Base-by-base conservation (phyloP, 2,797 vertebrate genomes). In the Poliocrania exsul region DNA sequence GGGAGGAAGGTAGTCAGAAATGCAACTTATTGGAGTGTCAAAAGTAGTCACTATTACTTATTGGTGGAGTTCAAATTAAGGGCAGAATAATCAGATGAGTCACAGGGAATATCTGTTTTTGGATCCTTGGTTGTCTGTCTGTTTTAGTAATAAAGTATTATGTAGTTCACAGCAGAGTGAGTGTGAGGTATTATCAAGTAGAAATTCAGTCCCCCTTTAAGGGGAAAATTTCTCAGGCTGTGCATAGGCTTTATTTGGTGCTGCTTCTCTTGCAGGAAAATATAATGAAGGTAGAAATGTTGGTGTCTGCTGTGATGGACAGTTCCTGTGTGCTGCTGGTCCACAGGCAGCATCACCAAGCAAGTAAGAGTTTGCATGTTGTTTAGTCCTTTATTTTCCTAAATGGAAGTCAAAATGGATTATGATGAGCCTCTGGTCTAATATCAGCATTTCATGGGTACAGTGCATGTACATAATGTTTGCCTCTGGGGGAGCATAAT, bases 241-340 rank as follows among this genome's bases (percentile, higher is more conserved):
- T 40, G 1, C 19, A 5, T 16, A 7, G 16, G 6, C 23, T 65
- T 84, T 42, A 31, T 50, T 50, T 40, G 2, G 35, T 4, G 14
- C 14, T 64, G 16, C 9, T 4, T 10, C 3, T 56, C 38, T 78
- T 46, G 10, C 14, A 47, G 62, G 28, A 44, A 56, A 69, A 51
- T 10, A 2, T 10, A 13, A 29, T 4, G 6, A 21, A n/a, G 5
- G 26, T 25, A 33, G 23, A 33, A 90, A 65, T 16, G 2, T 1
- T 40, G 19, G 16, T 16, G 1, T 46, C 29, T 2, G 1, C 54
- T 50, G 46, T 42, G 4, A 33, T 8, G 7, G 50, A 2, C 4
- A 10, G 40, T 49, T 13, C 6, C 2, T 2, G 4, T 13, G 29
- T 25, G 29, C 25, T 71, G 38, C 11, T 62, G 17, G 13, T 66